Evolutionary conservation across 1,140 invertebrate species (phyloP).

Genomic region (Drosophila watanabei): DNA sequence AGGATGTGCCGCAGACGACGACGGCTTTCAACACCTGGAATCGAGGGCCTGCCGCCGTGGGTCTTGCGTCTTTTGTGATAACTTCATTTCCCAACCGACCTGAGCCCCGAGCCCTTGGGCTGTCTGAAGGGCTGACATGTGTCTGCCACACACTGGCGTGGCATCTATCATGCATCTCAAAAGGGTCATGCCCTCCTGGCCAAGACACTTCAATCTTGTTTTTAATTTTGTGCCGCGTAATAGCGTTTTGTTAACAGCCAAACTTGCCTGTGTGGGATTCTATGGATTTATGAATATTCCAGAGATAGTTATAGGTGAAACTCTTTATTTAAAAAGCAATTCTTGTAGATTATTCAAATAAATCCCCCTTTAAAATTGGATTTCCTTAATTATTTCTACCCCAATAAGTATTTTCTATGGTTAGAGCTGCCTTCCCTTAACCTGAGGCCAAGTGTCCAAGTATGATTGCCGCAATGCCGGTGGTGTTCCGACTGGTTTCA

Average conservation of each 20-base stretch:
- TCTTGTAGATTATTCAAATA: background rate
- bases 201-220: conserved; percentile 32
- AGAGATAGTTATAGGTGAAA: too few relatives aligned
- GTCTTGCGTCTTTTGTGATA: conserved; percentile 48
- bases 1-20: conserved; percentile 45
- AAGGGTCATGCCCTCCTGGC: conserved; percentile 51
- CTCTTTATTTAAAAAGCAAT: background rate
- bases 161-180: conserved; percentile 39
- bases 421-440: background rate
- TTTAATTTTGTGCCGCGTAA: conserved; percentile 30
- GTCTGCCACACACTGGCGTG: conserved; percentile 48
- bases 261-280: background rate
- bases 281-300: background rate
- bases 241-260: conserved; percentile 19
- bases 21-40: conserved; percentile 52
- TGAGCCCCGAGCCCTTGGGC: conserved; percentile 29
- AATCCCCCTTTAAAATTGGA: background rate
- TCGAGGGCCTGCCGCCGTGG: conserved; percentile 17
- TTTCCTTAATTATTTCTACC: background rate
- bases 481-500: conserved; percentile 7
- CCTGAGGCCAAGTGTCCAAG: background rate
- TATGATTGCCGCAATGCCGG: conserved; percentile 15
- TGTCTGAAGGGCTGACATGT: conserved; percentile 59
- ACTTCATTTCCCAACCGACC: conserved; percentile 46
- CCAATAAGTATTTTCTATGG: background rate